These are phyloP conservation scores for Bombus consobrinus DNA, from an alignment of 1,140 invertebrate genomes.

Conservation along the genomic window DNA sequence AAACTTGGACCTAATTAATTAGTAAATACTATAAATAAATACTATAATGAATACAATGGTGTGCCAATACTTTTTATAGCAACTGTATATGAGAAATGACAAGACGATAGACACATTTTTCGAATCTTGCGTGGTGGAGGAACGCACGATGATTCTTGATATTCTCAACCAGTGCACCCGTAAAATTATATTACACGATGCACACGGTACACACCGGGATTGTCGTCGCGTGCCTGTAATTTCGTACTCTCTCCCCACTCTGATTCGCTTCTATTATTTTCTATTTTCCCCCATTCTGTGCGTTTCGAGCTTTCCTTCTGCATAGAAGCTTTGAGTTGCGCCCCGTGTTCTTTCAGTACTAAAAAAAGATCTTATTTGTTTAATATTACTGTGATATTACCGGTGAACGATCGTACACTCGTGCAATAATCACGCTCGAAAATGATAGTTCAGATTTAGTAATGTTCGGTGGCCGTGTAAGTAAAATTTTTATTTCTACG, in stretches of 20 bases:
- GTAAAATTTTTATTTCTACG: no score
- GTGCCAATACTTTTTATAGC: no score
- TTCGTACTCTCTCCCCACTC: constrained; percentile 21
- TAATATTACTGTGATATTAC: background rate
- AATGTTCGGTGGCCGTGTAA: background rate
- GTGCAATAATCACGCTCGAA: no score
- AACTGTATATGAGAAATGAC: background rate
- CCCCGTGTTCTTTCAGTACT: background rate
- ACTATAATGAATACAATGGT: no score
- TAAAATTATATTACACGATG: background rate
- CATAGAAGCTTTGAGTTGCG: constrained; percentile 2
- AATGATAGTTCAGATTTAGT: background rate
- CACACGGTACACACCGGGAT: constrained; percentile 19
- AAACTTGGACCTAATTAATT: no score
- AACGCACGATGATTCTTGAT: background rate
- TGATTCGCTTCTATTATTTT: constrained; percentile 35
- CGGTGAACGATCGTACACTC: background rate
- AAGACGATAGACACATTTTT: background rate
- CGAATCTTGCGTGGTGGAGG: background rate
- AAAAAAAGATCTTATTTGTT: background rate
- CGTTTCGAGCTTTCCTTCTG: background rate
- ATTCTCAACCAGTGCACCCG: background rate
- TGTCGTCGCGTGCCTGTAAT: constrained; percentile 44
- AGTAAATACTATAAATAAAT: no score
- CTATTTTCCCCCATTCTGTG: constrained; percentile 7